These are phyloP conservation scores for Centropristis striata DNA, from an alignment of 2,113 vertebrate genomes.

Conservation along the genomic window DNA sequence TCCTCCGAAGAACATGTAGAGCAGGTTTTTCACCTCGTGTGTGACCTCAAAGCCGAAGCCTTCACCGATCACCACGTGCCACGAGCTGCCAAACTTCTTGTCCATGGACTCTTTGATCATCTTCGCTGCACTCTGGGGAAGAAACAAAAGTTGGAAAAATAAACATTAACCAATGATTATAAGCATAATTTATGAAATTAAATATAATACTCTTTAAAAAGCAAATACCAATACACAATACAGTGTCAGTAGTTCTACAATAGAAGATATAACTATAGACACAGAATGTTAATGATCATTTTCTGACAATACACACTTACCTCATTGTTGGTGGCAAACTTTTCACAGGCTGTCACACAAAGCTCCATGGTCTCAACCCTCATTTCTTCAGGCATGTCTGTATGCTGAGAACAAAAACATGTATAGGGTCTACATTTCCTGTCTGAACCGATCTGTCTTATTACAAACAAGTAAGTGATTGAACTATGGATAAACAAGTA, in stretches of 20 bases:
- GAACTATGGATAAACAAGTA: neutral
- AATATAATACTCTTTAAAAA: neutral
- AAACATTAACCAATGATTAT: accelerated
- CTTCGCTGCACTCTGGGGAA: conserved; percentile 93
- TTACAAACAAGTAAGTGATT: neutral
- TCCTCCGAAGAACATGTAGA: conserved; percentile 98
- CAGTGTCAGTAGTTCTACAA: too few species aligned
- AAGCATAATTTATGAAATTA: neutral
- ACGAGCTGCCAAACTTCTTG: conserved; percentile 98
- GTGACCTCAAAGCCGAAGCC: conserved; percentile 97
- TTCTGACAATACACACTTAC: conserved; percentile 49
- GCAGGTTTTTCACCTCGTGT: conserved; percentile 96
- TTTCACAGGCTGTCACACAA: conserved; percentile 90
- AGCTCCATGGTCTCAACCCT: conserved; percentile 97
- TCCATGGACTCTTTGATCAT: conserved; percentile 99
- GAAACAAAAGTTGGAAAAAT: neutral
- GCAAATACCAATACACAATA: too few species aligned
- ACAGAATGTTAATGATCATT: neutral
- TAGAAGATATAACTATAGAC: neutral
- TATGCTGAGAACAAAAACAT: conserved; percentile 86
- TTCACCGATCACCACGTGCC: conserved; percentile 98
- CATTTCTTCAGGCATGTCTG: conserved; percentile 99
- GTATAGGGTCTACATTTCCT: neutral
- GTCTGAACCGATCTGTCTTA: neutral
- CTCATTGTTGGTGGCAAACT: conserved; percentile 85